Evolutionary conservation across 1,140 invertebrate genomes (phyloP).

Genomic region (Macrobrachium rosenbergii): DNA sequence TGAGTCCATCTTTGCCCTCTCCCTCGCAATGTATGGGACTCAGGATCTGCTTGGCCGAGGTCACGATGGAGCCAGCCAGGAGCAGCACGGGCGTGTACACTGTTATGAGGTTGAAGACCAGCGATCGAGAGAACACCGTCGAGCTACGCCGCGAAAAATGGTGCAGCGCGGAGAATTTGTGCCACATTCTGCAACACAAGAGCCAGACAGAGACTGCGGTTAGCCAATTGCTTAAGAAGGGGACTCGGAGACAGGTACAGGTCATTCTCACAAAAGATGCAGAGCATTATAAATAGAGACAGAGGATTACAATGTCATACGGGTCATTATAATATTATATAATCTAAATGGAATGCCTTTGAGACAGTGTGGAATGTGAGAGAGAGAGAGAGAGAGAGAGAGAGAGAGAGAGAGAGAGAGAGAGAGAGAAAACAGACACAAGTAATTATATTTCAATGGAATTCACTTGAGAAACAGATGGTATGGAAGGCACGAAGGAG

Average conservation of each 20-base stretch:
- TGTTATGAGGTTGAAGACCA: constrained; percentile 66
- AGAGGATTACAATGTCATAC: too few species aligned
- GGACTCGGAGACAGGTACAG: not conserved
- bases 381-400: constrained; percentile 47
- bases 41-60: constrained; percentile 66
- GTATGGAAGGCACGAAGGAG: too few species aligned
- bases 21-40: constrained; percentile 66
- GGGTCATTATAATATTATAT: too few species aligned
- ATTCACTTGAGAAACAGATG: not conserved
- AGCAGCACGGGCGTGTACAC: constrained; percentile 66
- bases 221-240: not conserved
- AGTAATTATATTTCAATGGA: too few species aligned
- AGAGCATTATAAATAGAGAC: too few species aligned
- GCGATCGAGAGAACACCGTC: constrained; percentile 65
- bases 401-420: constrained; percentile 44
- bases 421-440: constrained; percentile 5
- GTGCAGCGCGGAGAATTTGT: constrained; percentile 67
- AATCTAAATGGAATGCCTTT: too few species aligned
- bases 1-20: constrained; percentile 66
- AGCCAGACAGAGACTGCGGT: not conserved
- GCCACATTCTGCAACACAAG: constrained; percentile 65
- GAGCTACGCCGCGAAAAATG: constrained; percentile 66
- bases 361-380: constrained; percentile 6
- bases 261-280: too few species aligned
- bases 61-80: constrained; percentile 65